These are phyloP conservation scores for Dryoscopus gambensis DNA, from an alignment of 2,113 vertebrate species.

Conservation along the genomic window DNA sequence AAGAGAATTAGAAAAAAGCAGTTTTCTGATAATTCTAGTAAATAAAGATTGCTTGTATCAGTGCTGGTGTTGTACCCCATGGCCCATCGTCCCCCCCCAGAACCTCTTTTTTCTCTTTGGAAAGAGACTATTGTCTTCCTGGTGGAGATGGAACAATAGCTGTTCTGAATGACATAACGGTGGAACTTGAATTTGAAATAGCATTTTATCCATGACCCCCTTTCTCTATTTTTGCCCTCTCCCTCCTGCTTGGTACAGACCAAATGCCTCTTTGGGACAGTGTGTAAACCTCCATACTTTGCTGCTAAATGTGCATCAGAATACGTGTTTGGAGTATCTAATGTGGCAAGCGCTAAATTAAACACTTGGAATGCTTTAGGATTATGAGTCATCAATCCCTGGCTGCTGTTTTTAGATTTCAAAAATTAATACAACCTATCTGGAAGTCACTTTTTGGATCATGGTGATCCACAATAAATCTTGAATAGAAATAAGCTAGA, in stretches of 20 bases:
- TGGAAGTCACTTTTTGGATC: neutral
- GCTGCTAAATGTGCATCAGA: neutral
- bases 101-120: neutral
- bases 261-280: neutral
- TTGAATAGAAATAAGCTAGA: neutral
- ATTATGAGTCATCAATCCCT: conserved; percentile 2
- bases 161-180: neutral
- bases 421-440: neutral
- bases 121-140: neutral
- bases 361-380: neutral
- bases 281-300: neutral
- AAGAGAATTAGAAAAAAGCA: neutral
- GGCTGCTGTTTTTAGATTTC: neutral
- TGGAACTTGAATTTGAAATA: neutral
- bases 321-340: neutral
- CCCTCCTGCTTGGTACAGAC: neutral
- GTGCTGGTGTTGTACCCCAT: neutral
- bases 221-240: neutral
- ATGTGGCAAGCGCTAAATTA: conserved; percentile 25
- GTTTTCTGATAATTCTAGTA: neutral
- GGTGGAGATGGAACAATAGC: neutral
- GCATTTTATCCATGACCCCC: neutral
- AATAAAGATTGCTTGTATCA: neutral
- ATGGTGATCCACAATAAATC: neutral
- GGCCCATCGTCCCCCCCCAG: neutral